phyloP scores from a whole-genome alignment of 2,113 vertebrate genomes.

The Serinus canaria region DNA sequence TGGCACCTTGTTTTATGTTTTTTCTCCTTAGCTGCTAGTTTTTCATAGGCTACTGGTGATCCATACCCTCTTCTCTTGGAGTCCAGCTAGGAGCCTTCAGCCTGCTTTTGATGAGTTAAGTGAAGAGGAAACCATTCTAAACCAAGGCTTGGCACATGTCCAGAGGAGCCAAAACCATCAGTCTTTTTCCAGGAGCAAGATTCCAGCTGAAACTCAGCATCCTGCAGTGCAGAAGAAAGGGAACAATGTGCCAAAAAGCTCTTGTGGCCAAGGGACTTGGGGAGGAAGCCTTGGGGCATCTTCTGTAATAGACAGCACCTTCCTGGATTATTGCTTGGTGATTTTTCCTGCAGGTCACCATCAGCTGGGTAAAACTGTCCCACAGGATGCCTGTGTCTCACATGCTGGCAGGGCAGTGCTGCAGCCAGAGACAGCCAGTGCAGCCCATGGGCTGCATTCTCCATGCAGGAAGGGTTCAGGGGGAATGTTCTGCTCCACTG shows the following conservation, averaged over 20 bases:
- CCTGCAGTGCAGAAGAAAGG: not conserved
- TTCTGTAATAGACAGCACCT: not conserved
- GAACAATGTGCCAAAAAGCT: not conserved
- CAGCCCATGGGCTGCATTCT: not conserved
- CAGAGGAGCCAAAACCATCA: not conserved
- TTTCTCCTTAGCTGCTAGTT: not conserved
- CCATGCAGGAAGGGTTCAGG: not conserved
- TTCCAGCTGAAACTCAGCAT: not conserved
- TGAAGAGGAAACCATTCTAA: not conserved
- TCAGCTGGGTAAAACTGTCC: not conserved
- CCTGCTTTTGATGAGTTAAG: not conserved
- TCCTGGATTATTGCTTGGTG: not conserved
- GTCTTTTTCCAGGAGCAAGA: not conserved
- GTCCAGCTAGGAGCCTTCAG: not conserved
- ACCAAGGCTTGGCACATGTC: not conserved
- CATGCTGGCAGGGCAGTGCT: not conserved
- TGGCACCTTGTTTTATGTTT: not conserved
- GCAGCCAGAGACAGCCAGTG: fast-evolving
- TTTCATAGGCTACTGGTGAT: not conserved
- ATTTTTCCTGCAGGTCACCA: not conserved
- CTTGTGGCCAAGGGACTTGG: fast-evolving
- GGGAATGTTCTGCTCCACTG: not conserved
- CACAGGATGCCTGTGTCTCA: not conserved
- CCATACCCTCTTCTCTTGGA: not conserved
- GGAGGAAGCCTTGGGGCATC: not conserved